These are phyloP conservation scores for Meloidogyne chitwoodi DNA, from an alignment of 1,140 invertebrate genomes.

Conservation along the genomic window DNA sequence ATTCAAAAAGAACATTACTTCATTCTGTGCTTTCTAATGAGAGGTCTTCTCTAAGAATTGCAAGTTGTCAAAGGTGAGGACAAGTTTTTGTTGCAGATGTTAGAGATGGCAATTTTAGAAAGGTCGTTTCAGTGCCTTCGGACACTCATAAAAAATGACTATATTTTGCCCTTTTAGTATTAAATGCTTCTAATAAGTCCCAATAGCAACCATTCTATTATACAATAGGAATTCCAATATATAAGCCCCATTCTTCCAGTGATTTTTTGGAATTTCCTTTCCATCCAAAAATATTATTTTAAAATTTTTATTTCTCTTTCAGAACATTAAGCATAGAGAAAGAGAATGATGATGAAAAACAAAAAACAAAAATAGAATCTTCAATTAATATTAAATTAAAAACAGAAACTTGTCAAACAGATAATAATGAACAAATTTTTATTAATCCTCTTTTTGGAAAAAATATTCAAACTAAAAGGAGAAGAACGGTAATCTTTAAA, in stretches of 20 bases:
- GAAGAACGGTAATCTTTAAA: slow-evolving; percentile 24
- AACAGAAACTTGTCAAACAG: slow-evolving; percentile 43
- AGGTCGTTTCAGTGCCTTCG: not conserved
- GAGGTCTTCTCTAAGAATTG: slow-evolving; percentile 4
- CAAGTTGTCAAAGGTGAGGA: slow-evolving; percentile 35
- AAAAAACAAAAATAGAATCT: not conserved
- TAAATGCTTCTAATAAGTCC: no score
- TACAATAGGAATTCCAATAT: no score
- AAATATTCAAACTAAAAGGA: slow-evolving; percentile 6
- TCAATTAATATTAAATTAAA: slow-evolving; percentile 35
- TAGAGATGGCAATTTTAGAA: no score
- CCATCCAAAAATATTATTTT: not conserved
- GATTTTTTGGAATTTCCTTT: no score
- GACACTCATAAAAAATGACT: not conserved
- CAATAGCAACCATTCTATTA: no score
- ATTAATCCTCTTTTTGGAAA: slow-evolving; percentile 52
- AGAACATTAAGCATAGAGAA: not conserved
- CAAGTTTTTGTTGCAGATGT: not conserved
- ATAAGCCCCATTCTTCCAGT: no score
- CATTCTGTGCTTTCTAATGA: not conserved
- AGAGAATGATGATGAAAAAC: not conserved
- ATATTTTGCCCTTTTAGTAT: not conserved
- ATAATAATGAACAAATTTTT: slow-evolving; percentile 50
- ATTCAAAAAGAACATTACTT: not conserved
- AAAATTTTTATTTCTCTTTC: not conserved